Percentiles rank a stretch among this genome's conserved stretches.
These are phyloP conservation scores for Camelus dromedarius DNA, from an alignment of 2,113 vertebrate genomes.

Conservation along the genomic window DNA sequence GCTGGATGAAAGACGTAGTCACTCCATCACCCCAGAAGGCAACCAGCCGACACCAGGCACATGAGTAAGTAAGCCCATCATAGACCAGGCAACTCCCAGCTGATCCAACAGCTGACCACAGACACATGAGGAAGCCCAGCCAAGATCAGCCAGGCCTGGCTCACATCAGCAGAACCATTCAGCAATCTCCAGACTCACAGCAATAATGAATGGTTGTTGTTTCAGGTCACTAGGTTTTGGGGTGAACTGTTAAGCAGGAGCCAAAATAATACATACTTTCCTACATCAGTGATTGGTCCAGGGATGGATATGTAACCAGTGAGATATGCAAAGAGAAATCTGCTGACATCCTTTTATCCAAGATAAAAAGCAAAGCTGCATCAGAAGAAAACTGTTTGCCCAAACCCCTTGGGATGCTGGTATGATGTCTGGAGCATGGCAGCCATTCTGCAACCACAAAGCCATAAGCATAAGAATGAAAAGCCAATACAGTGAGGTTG, in stretches of 20 bases:
- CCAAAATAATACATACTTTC: not conserved
- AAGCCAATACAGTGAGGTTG: not conserved
- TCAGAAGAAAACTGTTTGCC: not conserved
- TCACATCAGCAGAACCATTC: not conserved
- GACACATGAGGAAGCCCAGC: not conserved
- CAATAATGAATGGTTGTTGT: not conserved
- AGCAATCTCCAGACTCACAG: not conserved
- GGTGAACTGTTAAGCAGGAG: not conserved
- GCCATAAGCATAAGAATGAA: not conserved
- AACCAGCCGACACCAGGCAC: not conserved
- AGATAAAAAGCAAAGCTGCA: slow-evolving; percentile 24
- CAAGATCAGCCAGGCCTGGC: not conserved
- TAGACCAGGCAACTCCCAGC: not conserved
- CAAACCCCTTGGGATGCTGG: not conserved
- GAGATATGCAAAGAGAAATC: not conserved
- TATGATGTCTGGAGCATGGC: not conserved
- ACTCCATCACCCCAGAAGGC: not conserved
- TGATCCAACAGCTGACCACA: not conserved
- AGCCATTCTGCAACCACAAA: not conserved
- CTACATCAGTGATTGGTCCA: not conserved
- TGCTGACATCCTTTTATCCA: not conserved
- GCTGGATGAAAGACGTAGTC: not conserved
- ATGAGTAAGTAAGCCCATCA: not conserved
- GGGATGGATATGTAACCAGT: not conserved
- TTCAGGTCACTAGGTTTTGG: not conserved